These are phyloP conservation scores for Petrosia ficiformis DNA, from an alignment of 37 sponge, comb jelly and placozoan species.

Conservation along the genomic window DNA sequence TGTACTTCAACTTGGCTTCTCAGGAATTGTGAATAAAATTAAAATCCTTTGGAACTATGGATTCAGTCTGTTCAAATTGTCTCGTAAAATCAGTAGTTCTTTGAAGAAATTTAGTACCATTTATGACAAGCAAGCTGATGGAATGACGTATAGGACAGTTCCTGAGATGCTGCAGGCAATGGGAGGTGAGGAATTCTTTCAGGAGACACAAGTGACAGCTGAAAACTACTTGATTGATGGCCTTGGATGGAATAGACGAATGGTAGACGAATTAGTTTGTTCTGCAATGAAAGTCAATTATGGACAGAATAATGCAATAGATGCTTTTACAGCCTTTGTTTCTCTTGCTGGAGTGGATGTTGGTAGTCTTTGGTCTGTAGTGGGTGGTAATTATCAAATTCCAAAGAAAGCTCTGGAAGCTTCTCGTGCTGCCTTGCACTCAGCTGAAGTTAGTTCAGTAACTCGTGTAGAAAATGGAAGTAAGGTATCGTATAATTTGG, in stretches of 20 bases:
- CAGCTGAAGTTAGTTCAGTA: slow-evolving; percentile 42
- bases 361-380: slow-evolving; percentile 67
- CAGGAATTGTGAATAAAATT: slow-evolving; percentile 30
- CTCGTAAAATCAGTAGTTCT: slow-evolving; percentile 17
- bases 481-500: slow-evolving; percentile 10
- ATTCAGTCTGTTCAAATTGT: slow-evolving; percentile 35
- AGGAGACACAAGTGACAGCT: slow-evolving; percentile 52
- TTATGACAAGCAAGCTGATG: slow-evolving; percentile 63
- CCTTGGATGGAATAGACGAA: slow-evolving; percentile 20
- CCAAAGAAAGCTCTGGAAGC: slow-evolving; percentile 50
- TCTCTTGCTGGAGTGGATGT: slow-evolving; percentile 75
- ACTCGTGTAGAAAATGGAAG: slow-evolving; percentile 16
- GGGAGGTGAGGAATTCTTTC: slow-evolving; percentile 53
- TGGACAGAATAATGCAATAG: slow-evolving; percentile 50
- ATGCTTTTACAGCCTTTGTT: slow-evolving; percentile 70
- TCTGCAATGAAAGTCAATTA: slow-evolving; percentile 71
- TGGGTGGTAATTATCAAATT: slow-evolving; percentile 76
- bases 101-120: slow-evolving; percentile 63
- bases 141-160: slow-evolving; percentile 59
- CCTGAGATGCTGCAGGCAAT: slow-evolving; percentile 78
- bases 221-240: slow-evolving; percentile 31
- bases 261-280: slow-evolving; percentile 69
- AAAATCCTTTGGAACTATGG: slow-evolving; percentile 71
- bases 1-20: slow-evolving; percentile 39
- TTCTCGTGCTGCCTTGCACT: slow-evolving; percentile 54